phyloP scores from a whole-genome alignment of 2,797 vertebrate species.

The Dermochelys coriacea region DNA sequence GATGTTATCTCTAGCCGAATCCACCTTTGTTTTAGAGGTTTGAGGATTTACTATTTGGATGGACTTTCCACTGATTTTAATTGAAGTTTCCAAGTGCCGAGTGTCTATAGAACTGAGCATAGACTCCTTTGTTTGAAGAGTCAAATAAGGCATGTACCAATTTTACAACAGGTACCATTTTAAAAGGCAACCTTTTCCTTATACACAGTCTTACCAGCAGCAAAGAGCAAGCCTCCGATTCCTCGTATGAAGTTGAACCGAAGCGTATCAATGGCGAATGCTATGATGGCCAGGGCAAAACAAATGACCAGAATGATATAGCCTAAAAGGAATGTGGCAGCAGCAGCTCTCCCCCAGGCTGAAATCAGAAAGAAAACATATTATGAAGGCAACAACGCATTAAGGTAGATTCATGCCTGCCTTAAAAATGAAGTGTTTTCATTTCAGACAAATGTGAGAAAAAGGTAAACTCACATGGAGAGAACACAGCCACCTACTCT shows the following conservation, averaged over 20 bases:
- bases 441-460: slow-evolving; percentile 12
- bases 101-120: background rate
- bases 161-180: background rate
- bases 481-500: background rate
- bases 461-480: background rate
- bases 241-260: slow-evolving; percentile 77
- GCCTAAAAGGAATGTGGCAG: slow-evolving; percentile 70
- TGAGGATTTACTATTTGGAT: rapidly evolving
- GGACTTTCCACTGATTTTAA: background rate
- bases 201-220: slow-evolving; percentile 65
- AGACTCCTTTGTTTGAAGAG: background rate
- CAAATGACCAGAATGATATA: slow-evolving; percentile 73
- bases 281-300: slow-evolving; percentile 77
- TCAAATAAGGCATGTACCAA: background rate
- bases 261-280: slow-evolving; percentile 72
- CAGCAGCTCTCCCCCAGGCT: slow-evolving; percentile 78
- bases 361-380: slow-evolving; percentile 44
- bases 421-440: background rate
- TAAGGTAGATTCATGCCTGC: background rate
- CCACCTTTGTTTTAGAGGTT: background rate
- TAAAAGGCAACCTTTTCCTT: background rate
- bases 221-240: slow-evolving; percentile 74
- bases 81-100: background rate
- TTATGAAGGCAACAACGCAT: background rate
- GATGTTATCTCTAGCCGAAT: background rate